Evolutionary conservation across 2,113 vertebrate genomes (phyloP).

Genomic region (Gallinago jamesoni): DNA sequence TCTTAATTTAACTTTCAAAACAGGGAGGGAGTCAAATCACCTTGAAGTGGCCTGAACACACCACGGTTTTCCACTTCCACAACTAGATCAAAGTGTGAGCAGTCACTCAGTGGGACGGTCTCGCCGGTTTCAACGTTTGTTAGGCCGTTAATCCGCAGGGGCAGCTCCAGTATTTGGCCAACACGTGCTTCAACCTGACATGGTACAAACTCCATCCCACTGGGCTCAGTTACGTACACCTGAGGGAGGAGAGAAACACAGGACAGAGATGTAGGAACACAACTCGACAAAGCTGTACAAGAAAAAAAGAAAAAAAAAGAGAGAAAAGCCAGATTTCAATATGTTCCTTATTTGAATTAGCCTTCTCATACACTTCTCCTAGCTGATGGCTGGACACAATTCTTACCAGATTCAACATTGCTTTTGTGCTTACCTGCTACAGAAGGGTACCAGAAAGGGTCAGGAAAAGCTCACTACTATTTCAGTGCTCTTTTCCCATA

Average conservation of each 20-base stretch:
- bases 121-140: conserved; percentile 67
- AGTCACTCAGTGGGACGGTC: conserved; percentile 86
- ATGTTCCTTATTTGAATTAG: background rate
- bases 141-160: conserved; percentile 84
- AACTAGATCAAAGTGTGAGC: conserved; percentile 88
- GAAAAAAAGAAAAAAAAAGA: background rate
- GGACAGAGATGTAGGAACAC: background rate
- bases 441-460: background rate
- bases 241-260: conserved; percentile 34
- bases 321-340: background rate
- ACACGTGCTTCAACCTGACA: conserved; percentile 87
- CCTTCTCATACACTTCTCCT: background rate
- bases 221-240: conserved; percentile 91
- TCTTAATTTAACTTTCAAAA: background rate
- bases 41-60: conserved; percentile 82
- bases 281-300: background rate
- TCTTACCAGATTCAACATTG: background rate
- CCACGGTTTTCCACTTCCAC: conserved; percentile 85
- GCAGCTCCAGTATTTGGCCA: conserved; percentile 85
- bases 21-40: conserved; percentile 65
- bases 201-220: conserved; percentile 88
- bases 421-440: background rate
- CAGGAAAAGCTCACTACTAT: background rate
- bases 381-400: background rate
- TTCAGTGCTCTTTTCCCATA: background rate